phyloP scores from a whole-genome alignment of 2,113 vertebrate genomes.

The Tyto alba region DNA sequence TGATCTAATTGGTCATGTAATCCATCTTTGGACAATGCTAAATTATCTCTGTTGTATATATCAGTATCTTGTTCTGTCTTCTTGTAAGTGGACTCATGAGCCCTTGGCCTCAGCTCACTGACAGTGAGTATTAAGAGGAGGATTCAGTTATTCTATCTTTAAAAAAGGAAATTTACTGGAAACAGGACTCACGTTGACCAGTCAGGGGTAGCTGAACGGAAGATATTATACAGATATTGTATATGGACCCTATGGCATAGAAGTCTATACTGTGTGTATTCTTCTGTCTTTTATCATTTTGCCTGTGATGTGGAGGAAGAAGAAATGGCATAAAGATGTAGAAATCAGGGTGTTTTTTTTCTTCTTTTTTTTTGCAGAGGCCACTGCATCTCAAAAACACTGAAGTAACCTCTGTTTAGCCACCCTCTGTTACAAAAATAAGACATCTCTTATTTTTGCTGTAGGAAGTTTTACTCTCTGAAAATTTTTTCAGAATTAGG shows the following conservation, averaged over 20 bases:
- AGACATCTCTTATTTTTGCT: background rate
- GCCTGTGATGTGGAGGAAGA: background rate
- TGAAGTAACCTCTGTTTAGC: background rate
- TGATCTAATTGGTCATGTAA: background rate
- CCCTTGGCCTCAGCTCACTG: background rate
- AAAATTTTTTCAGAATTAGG: background rate
- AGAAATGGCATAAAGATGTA: background rate
- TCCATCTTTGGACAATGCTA: background rate
- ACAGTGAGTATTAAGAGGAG: background rate
- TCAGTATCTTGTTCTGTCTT: background rate
- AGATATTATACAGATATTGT: rapidly evolving
- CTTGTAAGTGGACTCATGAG: background rate
- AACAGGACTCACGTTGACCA: background rate
- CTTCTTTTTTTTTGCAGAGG: background rate
- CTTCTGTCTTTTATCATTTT: background rate
- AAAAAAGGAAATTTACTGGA: background rate
- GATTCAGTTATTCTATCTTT: background rate
- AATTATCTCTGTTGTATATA: background rate
- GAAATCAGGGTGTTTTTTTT: background rate
- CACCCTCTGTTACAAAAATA: background rate
- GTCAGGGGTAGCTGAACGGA: rapidly evolving
- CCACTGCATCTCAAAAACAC: background rate
- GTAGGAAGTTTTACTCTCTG: background rate
- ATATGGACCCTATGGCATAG: rapidly evolving
- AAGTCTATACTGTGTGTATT: background rate